Evolutionary conservation across 2,888 invertebrate genomes (phyloP).

Genomic region (Epinotia demarniana): DNA sequence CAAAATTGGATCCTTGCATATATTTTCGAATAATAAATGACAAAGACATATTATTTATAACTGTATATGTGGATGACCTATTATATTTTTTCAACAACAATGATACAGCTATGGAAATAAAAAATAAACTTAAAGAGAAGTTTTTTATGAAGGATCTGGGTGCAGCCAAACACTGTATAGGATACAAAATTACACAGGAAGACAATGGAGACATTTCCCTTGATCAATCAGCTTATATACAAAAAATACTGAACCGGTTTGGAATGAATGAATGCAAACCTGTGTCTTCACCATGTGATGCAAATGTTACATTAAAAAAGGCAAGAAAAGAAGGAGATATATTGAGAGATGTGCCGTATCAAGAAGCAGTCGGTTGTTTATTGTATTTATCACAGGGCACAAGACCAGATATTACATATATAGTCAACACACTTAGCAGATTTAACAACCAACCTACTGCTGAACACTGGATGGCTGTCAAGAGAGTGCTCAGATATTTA

Average conservation of each 20-base stretch:
- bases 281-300: conserved; percentile 44
- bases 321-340: background rate
- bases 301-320: conserved; percentile 39
- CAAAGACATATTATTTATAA: too few species aligned
- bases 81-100: too few species aligned
- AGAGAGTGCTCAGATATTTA: conserved; percentile 44
- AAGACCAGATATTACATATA: conserved; percentile 50
- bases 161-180: conserved; percentile 34
- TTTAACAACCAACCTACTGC: conserved; percentile 45
- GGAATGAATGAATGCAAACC: conserved; percentile 47
- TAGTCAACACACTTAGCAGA: conserved; percentile 48
- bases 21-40: too few species aligned
- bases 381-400: conserved; percentile 49
- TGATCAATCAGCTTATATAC: background rate
- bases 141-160: conserved; percentile 45
- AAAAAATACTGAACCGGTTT: conserved; percentile 29
- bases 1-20: conserved; percentile 26
- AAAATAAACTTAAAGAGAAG: too few species aligned
- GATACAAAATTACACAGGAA: conserved; percentile 46
- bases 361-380: conserved; percentile 48
- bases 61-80: too few species aligned
- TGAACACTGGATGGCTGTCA: conserved; percentile 41
- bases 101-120: too few species aligned
- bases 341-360: conserved; percentile 41
- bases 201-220: conserved; percentile 39